Percentiles rank a stretch among this genome's conserved stretches.
Evolutionary conservation across 2,888 invertebrate species (phyloP).

Genomic region (Microctonus aethiopoides): DNA sequence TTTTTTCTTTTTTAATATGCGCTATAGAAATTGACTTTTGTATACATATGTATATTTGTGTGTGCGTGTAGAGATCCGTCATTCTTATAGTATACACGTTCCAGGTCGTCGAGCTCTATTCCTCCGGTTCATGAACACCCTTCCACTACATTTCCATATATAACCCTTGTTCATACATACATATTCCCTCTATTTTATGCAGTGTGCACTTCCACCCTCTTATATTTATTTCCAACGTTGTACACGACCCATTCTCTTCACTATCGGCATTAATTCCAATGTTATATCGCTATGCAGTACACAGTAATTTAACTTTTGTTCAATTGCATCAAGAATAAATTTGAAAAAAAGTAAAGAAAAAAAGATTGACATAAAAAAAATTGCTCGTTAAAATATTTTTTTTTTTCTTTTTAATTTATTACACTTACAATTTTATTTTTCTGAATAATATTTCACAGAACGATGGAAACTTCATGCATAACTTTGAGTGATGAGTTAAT

Average conservation of each 20-base stretch:
- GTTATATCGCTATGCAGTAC: background rate
- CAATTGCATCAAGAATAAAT: background rate
- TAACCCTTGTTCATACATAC: constrained; percentile 1
- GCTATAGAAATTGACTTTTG: background rate
- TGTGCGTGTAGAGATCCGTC: no score
- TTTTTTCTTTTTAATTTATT: background rate
- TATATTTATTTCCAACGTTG: background rate
- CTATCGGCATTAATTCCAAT: background rate
- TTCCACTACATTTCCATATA: background rate
- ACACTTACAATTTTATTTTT: background rate
- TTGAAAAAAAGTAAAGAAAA: background rate
- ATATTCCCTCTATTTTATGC: background rate
- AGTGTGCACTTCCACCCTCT: background rate
- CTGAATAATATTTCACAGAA: background rate
- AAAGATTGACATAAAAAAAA: background rate
- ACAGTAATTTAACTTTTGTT: background rate
- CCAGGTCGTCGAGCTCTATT: background rate
- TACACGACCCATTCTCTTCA: background rate
- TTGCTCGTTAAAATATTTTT: background rate
- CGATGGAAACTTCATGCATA: background rate
- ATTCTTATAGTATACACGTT: background rate
- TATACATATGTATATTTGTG: background rate
- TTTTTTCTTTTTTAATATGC: no score
- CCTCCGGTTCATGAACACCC: background rate
- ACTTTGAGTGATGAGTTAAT: constrained; percentile 6